Evolutionary conservation across 2,113 vertebrate genomes (phyloP).

Genomic region (Caracal caracal): DNA sequence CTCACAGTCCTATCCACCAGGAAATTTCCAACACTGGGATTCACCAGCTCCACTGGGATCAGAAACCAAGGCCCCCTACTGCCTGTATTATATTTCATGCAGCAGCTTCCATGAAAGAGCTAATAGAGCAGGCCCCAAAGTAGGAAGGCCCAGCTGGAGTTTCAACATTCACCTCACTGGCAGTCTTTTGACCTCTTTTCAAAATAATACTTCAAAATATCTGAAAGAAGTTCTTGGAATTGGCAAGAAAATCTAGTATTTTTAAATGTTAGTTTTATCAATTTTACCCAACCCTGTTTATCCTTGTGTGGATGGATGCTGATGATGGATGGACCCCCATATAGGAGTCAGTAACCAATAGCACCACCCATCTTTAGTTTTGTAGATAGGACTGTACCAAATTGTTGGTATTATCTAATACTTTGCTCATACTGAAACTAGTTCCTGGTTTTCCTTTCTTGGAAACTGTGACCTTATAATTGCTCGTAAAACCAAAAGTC

Average conservation of each 20-base stretch:
- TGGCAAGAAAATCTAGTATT: not conserved
- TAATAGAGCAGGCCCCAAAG: not conserved
- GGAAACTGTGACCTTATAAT: not conserved
- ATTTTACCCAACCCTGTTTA: not conserved
- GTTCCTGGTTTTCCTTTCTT: not conserved
- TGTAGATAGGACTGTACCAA: not conserved
- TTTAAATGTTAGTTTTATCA: not conserved
- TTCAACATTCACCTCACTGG: not conserved
- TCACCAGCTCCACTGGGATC: not conserved
- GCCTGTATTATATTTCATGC: not conserved
- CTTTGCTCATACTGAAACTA: not conserved
- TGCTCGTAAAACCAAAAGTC: not conserved
- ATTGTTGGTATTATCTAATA: not conserved
- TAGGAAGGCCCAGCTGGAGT: not conserved
- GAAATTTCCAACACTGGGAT: not conserved
- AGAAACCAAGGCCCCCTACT: not conserved
- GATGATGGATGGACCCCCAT: not conserved
- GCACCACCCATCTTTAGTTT: not conserved
- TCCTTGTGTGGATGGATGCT: not conserved
- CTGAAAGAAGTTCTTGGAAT: not conserved
- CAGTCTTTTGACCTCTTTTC: not conserved
- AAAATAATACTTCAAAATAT: not conserved
- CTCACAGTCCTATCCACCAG: rapidly evolving
- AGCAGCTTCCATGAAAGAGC: not conserved
- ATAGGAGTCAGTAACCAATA: not conserved